Evolutionary conservation across 1,140 invertebrate genomes (phyloP), one percentile per base, ranked within the genome.

Genomic region (Halictus rubicundus): DNA sequence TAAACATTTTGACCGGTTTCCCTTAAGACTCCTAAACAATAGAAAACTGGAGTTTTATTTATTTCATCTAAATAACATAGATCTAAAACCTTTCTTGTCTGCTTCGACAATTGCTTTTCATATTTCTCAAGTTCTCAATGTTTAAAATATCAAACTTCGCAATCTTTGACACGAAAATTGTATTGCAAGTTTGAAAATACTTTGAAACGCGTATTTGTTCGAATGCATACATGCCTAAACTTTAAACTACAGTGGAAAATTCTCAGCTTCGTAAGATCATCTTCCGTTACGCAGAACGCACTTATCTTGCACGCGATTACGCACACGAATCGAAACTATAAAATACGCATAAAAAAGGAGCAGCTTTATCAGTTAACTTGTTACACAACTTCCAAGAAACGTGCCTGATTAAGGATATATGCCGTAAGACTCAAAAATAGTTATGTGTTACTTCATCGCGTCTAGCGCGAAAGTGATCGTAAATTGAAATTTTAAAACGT

Each of bases 281-380:
- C 27, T 52, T 69, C 69, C 59, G 68, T 72, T 60, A 72, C 32
- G 25, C 49, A 25, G 42, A n/a, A 49, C 68, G 68, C 59, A 72
- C 59, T 78, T 78, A 78, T 78, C 76, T 71, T 46, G 27, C 54
- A 37, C 39, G 65, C 14, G 77, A 75, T 78, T 84, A 84, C 82
- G 81, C 66, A 52, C 8, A 79, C 32, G 73, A 83, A 70, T 74
- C 52, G 49, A n/a, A 19, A 46, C 54, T 80, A 57, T 68, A 69
- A 52, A 23, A 61, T 23, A 68, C 12, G 70, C 68, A 49, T 80
- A 80, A 80, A 75, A 80, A 84, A 83, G 66, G 68, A 54, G 23
- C 49, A 60, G 66, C 61, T 66, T 84, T 84, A 84, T 84, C 83
- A 23, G 71, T 76, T 84, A 75, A 84, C 77, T 77, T 80, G 61